phyloP scores from a whole-genome alignment of 1,140 invertebrate species.

The Polypedilum pembai region DNA sequence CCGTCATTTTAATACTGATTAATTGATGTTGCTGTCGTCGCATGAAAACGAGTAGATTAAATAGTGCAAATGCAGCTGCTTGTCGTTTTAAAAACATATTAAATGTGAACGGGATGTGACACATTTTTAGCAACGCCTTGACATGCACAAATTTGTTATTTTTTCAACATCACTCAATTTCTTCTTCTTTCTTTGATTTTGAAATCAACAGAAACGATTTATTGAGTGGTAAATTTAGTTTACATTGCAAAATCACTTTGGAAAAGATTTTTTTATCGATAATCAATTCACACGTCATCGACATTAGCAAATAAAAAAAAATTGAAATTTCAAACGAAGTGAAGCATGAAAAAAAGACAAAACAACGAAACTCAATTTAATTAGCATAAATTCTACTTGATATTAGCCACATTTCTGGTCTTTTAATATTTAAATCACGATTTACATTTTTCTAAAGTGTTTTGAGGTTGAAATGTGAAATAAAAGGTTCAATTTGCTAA shows the following conservation, averaged over 20 bases:
- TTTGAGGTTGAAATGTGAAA: too few relatives aligned
- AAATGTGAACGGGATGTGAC: not conserved
- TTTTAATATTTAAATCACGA: not conserved
- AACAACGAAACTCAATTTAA: not conserved
- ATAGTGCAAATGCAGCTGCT: constrained; percentile 16
- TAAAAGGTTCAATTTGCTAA: too few relatives aligned
- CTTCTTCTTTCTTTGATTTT: too few relatives aligned
- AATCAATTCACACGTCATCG: constrained; percentile 11
- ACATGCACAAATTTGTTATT: not conserved
- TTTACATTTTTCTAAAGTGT: not conserved
- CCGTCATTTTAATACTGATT: not conserved
- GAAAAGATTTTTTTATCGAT: constrained; percentile 11
- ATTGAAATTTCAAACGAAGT: too few relatives aligned
- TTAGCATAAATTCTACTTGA: not conserved
- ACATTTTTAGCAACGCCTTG: constrained; percentile 7
- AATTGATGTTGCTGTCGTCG: not conserved
- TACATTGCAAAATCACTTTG: not conserved
- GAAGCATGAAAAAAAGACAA: not conserved
- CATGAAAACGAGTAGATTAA: not conserved
- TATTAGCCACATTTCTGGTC: not conserved
- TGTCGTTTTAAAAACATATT: not conserved
- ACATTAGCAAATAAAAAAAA: not conserved
- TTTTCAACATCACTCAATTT: too few relatives aligned
- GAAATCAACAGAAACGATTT: too few relatives aligned
- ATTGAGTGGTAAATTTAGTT: not conserved